Evolutionary conservation across 35 echinoderm and acorn worm genomes (phyloP), one percentile per base, ranked within the genome.

Genomic region (Strongylocentrotus purpuratus): DNA sequence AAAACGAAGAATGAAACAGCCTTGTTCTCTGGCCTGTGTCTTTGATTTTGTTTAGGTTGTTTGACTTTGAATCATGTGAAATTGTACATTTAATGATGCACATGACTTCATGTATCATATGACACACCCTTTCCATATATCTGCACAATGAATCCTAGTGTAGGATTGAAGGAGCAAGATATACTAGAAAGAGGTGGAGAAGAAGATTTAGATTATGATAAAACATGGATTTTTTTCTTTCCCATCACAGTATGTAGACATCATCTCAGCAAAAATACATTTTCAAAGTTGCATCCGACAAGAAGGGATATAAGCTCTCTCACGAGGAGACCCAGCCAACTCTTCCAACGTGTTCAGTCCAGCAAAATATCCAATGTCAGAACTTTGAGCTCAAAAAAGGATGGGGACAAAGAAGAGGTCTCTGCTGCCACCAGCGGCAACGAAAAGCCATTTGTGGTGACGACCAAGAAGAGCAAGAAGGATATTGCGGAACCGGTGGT

Each of bases 331-430:
- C 11, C 33, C 32, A 33, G 87, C 12, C 87, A 89, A 5, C 87
- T 89, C 87, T 8, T 89, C 87, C 87, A 33, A 8, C 33, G 15
- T 45, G 87, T 89, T 5, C 87, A 89, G 45, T 89, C 87, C 32
- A 45, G 25, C 87, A 89, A 46, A 89, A 33, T 46, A 89, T 45
- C 13, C 14, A 33, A 89, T 89, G 20, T 12, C 20, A 89, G 87
- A 89, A 89, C 87, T 89, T 89, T 89, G 33, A 45, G 87, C 32
- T 89, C 87, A 11, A 46, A 33, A 89, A 89, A 89, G 1, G 45
- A 89, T 78, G 65, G 65, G 0, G 65, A 78, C 7, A n/a, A 28
- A 28, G 65, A n/a, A 78, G 65, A 78, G 28, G 22, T 2, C 25
- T 78, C 65, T 7, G 28, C 20, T n/a, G 20, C 65, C 65, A 0